Percentiles rank a stretch among this genome's conserved stretches.
phyloP scores from a whole-genome alignment of 1,140 invertebrate species.

The Drosophila subobscura region DNA sequence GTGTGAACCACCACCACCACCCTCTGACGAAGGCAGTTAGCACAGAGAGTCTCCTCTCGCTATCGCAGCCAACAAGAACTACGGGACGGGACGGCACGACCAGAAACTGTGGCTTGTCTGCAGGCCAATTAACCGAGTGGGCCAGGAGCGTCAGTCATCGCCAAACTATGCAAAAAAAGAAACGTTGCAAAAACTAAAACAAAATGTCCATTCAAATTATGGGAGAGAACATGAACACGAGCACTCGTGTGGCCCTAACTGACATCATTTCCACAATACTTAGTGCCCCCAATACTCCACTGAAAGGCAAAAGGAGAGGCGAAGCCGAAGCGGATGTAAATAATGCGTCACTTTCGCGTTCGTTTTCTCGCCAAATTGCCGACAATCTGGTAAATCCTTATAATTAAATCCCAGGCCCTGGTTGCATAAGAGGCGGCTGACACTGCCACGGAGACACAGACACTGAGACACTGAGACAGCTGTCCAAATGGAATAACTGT shows the following conservation, averaged over 20 bases:
- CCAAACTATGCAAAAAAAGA: slow-evolving; percentile 26
- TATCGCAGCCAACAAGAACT: no score
- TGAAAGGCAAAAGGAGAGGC: background rate
- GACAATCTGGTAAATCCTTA: slow-evolving; percentile 69
- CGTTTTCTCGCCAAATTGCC: slow-evolving; percentile 48
- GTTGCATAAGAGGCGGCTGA: slow-evolving; percentile 37
- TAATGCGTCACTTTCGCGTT: slow-evolving; percentile 65
- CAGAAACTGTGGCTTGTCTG: slow-evolving; percentile 30
- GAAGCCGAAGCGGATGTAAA: slow-evolving; percentile 59
- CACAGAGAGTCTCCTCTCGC: background rate
- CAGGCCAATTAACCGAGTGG: slow-evolving; percentile 37
- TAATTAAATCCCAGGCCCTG: slow-evolving; percentile 62
- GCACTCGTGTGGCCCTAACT: slow-evolving; percentile 19
- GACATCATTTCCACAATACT: slow-evolving; percentile 36
- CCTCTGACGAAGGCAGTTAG: background rate
- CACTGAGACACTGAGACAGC: slow-evolving; percentile 15
- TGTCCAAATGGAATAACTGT: slow-evolving; percentile 60
- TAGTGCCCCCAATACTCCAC: slow-evolving; percentile 3
- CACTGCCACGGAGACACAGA: background rate
- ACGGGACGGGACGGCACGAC: background rate
- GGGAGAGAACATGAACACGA: slow-evolving; percentile 18
- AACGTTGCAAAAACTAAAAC: slow-evolving; percentile 26
- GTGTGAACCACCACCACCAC: slow-evolving; percentile 22
- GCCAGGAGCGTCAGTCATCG: slow-evolving; percentile 20
- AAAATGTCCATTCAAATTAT: slow-evolving; percentile 23